Base-by-base conservation (phyloP, 2,797 vertebrate species). In the Periophthalmus magnuspinnatus region DNA sequence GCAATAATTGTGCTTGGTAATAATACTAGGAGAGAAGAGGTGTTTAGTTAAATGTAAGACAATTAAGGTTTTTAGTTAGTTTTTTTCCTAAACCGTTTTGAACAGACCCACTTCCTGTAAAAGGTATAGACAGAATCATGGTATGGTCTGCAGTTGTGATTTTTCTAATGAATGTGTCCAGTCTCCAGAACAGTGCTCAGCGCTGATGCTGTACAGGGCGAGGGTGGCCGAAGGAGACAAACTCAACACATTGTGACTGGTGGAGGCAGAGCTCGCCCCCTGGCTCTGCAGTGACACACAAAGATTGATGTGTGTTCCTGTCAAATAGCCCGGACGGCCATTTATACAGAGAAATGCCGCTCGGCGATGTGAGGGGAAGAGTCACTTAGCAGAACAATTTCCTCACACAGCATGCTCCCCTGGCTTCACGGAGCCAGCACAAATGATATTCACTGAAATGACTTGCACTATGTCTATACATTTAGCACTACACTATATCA, bases 141-240 rank as follows among this genome's bases (percentile, higher is more conserved):
- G 80, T 68, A 72, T 13, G 60, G 67, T 78, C 81, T 84, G 63
- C 75, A 88, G 75, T 91, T 91, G 91, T 90, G 90, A 91, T 84
- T 90, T 84, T 76, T 88, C 83, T 93, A 92, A 92, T 91, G 86
- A 91, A 91, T 88, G 88, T 78, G 84, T 72, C 82, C 89, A 88
- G 81, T 81, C 90, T 89, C 59, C 82, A 84, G 87, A 89, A 91
- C 78, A 41, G 65, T 78, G 82, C 69, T 80, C 67, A 69, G 72
- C 68, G 82, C 67, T 76, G 80, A 59, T 63, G 77, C 85, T 74
- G 80, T 72, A 80, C 81, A 41, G 75, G 80, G 75, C n/a, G 22
- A 66, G 78, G 74, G 82, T 74, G 77, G 86, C 90, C 88, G 8
- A 83, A 85, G 88, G 92, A 90, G 90, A 92, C 87, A 81, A 73